These are phyloP conservation scores for Podocnemis expansa DNA, from an alignment of 2,113 vertebrate genomes.

Conservation along the genomic window DNA sequence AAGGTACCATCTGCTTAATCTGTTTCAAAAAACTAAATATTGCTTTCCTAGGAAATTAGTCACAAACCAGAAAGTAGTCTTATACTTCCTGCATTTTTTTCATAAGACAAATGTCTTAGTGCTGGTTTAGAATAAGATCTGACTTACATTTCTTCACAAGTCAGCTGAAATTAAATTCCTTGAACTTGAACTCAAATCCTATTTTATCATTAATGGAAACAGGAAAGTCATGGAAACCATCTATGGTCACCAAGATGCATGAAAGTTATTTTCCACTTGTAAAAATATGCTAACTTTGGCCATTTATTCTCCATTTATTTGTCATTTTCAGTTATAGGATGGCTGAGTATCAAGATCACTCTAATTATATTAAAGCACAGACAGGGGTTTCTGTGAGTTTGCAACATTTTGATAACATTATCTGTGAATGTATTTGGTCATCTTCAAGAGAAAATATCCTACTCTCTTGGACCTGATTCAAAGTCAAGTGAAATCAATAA, in stretches of 20 bases:
- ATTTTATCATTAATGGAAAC: slow-evolving; percentile 64
- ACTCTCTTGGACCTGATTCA: neutral
- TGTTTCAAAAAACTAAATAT: slow-evolving; percentile 58
- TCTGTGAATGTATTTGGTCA: slow-evolving; percentile 12
- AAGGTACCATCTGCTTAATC: slow-evolving; percentile 58
- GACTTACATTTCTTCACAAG: slow-evolving; percentile 31
- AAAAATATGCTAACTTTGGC: slow-evolving; percentile 54
- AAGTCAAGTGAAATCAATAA: neutral
- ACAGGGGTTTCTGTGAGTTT: slow-evolving; percentile 10
- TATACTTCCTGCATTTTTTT: slow-evolving; percentile 52
- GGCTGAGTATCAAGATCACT: slow-evolving; percentile 7
- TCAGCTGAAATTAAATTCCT: slow-evolving; percentile 45
- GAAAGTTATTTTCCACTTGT: slow-evolving; percentile 64
- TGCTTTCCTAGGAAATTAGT: slow-evolving; percentile 61
- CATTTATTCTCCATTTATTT: slow-evolving; percentile 64
- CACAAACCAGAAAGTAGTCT: slow-evolving; percentile 43
- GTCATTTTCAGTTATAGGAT: slow-evolving; percentile 29
- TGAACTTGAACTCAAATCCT: slow-evolving; percentile 27
- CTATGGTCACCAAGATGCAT: slow-evolving; percentile 52
- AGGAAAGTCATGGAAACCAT: slow-evolving; percentile 59
- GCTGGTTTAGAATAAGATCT: slow-evolving; percentile 47
- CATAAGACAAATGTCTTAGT: slow-evolving; percentile 26
- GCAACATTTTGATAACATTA: slow-evolving; percentile 19
- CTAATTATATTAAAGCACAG: slow-evolving; percentile 32
- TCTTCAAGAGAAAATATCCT: neutral